Percentiles rank a stretch among this genome's conserved stretches.
Evolutionary conservation across 2,888 invertebrate genomes (phyloP).

Genomic region (Lottia gigantea): DNA sequence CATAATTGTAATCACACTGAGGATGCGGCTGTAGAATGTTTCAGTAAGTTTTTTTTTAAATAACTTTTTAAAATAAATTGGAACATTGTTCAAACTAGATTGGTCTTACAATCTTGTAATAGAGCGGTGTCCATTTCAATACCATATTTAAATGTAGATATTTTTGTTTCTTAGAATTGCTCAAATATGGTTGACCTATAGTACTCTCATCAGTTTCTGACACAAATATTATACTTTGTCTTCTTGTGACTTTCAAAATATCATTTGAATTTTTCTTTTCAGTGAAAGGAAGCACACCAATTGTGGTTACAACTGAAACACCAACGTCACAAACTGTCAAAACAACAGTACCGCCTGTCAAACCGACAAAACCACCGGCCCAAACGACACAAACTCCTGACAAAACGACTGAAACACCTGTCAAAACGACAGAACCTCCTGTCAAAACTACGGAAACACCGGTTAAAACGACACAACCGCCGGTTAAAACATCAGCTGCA

Average conservation of each 20-base stretch:
- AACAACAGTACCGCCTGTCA: conserved; percentile 10
- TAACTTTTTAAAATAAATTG: background rate
- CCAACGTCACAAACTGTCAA: conserved; percentile 17
- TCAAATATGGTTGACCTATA: too few species aligned
- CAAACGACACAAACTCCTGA: conserved; percentile 20
- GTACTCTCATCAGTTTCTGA: too few species aligned
- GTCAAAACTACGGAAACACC: conserved; percentile 17
- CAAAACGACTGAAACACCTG: conserved; percentile 19
- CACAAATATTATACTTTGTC: too few species aligned
- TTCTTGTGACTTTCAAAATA: too few species aligned
- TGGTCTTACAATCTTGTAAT: too few species aligned
- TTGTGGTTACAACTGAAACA: background rate
- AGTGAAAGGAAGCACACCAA: too few species aligned
- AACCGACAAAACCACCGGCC: background rate
- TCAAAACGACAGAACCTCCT: conserved; percentile 14
- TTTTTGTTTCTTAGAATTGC: too few species aligned
- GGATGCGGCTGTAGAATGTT: conserved; percentile 50
- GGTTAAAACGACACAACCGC: conserved; percentile 15
- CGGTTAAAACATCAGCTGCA: conserved; percentile 9
- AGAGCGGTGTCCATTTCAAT: conserved; percentile 10
- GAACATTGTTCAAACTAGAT: background rate
- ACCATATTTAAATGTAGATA: too few species aligned
- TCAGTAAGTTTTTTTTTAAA: conserved; percentile 30
- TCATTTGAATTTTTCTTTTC: too few species aligned
- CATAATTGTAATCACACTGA: conserved; percentile 54